Percentiles rank a stretch among this genome's conserved stretches.
Conservation (phyloP, 2,113 vertebrate species). For the Pseudonaja textilis region DNA sequence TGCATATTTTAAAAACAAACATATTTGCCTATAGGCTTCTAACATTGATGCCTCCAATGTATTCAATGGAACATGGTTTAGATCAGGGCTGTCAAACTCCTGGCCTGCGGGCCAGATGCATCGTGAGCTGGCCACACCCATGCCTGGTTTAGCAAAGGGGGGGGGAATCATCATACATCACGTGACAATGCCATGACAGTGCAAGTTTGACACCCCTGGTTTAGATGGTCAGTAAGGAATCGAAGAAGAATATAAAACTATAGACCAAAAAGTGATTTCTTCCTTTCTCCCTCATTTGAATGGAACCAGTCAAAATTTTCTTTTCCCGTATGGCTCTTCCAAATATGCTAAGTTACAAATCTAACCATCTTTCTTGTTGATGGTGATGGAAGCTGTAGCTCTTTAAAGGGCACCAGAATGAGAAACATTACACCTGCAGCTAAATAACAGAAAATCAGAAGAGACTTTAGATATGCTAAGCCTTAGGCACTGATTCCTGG, state of each 20-base stretch:
- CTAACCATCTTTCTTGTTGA: background rate
- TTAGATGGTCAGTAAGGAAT: background rate
- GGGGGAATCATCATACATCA: too few species aligned
- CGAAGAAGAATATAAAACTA: background rate
- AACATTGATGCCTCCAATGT: background rate
- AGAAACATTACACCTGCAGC: background rate
- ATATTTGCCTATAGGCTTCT: background rate
- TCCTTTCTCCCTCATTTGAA: background rate
- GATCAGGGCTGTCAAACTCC: background rate
- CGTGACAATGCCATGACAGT: too few species aligned
- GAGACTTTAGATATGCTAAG: background rate
- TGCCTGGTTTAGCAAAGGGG: too few species aligned
- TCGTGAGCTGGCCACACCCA: too few species aligned
- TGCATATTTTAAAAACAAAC: background rate
- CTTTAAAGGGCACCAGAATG: background rate
- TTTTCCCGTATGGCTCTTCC: background rate
- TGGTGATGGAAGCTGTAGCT: background rate
- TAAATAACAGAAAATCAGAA: background rate
- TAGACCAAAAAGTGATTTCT: background rate
- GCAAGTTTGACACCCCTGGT: too few species aligned
- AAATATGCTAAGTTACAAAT: background rate
- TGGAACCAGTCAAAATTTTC: background rate
- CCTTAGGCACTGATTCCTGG: background rate
- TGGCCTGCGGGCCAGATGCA: too few species aligned
- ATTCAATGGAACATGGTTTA: background rate